Evolutionary conservation across 2,888 invertebrate species (phyloP).

Genomic region (Rhamnusium bicolor): DNA sequence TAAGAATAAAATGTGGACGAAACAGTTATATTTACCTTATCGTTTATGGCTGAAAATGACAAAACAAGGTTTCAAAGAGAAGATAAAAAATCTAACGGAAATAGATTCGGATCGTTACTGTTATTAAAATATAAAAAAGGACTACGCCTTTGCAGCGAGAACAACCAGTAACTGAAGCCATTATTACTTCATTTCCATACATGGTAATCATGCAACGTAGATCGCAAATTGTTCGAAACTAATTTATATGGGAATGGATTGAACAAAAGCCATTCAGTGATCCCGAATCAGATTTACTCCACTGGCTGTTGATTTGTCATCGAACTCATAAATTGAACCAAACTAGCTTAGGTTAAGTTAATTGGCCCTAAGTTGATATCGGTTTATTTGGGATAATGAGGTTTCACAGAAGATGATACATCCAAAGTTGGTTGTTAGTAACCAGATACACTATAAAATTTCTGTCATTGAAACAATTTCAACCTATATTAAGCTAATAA

Average conservation of each 20-base stretch:
- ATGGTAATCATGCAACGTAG: not conserved
- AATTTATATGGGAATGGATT: not conserved
- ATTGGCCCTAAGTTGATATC: slow-evolving; percentile 39
- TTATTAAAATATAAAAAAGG: too few species aligned
- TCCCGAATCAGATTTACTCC: not conserved
- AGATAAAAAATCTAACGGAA: too few species aligned
- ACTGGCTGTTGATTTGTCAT: slow-evolving; percentile 34
- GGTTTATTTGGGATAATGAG: slow-evolving; percentile 42
- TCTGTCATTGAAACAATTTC: slow-evolving; percentile 25
- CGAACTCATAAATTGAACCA: slow-evolving; percentile 38
- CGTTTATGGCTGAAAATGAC: too few species aligned
- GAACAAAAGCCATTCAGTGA: not conserved
- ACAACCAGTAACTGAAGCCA: too few species aligned
- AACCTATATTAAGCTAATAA: slow-evolving; percentile 7
- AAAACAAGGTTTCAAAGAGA: too few species aligned
- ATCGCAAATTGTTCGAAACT: not conserved
- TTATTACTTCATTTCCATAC: not conserved
- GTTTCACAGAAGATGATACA: slow-evolving; percentile 38
- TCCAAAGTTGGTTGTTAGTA: slow-evolving; percentile 44
- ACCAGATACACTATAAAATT: slow-evolving; percentile 32
- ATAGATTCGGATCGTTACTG: too few species aligned
- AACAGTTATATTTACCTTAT: too few species aligned
- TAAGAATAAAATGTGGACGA: too few species aligned
- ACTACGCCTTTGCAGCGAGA: too few species aligned
- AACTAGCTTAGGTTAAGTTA: slow-evolving; percentile 41